phyloP scores from a whole-genome alignment of 2,888 invertebrate genomes.

The Epirrita christyi region DNA sequence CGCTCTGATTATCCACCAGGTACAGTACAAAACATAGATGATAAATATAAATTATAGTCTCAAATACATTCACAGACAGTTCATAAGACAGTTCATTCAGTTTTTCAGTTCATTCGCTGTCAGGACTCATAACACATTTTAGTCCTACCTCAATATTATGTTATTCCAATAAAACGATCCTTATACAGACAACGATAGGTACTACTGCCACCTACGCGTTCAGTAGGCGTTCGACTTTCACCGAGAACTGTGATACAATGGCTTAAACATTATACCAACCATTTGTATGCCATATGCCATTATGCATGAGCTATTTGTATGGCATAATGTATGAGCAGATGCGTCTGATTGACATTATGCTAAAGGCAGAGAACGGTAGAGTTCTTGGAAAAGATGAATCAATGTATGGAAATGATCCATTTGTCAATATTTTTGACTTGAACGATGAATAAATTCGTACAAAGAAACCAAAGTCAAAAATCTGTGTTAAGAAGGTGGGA shows the following conservation, averaged over 20 bases:
- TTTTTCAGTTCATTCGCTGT: no score
- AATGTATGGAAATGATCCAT: slow-evolving; percentile 4
- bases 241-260: slow-evolving; percentile 15
- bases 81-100: no score
- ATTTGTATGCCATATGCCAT: slow-evolving; percentile 16
- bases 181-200: no score
- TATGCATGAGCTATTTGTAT: slow-evolving; percentile 30
- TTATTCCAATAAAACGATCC: slow-evolving; percentile 10
- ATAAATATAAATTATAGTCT: no score
- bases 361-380: slow-evolving; percentile 16
- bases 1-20: no score
- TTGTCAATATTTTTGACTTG: no score
- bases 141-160: slow-evolving; percentile 7
- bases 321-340: slow-evolving; percentile 32
- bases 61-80: no score
- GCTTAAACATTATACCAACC: slow-evolving; percentile 10
- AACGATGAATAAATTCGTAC: background rate
- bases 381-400: slow-evolving; percentile 8
- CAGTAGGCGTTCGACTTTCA: slow-evolving; percentile 22
- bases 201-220: slow-evolving; percentile 23
- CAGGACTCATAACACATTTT: no score
- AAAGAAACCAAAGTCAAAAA: background rate
- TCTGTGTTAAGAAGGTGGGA: no score
- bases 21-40: no score
- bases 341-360: slow-evolving; percentile 25